Conservation (phyloP, 2,888 invertebrate genomes). For the Acrobasis suavella region DNA sequence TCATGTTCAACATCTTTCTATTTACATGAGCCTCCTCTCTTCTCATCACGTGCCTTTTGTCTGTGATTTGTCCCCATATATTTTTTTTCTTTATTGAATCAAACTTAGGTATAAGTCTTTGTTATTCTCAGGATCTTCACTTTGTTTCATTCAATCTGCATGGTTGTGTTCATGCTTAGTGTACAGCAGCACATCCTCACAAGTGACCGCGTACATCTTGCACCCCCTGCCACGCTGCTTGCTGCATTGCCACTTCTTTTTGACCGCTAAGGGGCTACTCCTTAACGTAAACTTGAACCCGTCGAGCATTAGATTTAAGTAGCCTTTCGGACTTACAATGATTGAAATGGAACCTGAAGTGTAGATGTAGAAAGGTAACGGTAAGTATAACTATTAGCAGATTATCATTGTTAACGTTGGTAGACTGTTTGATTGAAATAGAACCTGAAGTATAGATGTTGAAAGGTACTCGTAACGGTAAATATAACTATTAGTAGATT, state of each 20-base stretch:
- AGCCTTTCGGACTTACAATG: neutral
- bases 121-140: neutral
- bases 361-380: neutral
- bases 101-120: too few species aligned
- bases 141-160: neutral
- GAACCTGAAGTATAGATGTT: neutral
- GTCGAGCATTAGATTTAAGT: constrained; percentile 2
- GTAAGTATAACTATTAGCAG: too few species aligned
- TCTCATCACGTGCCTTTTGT: too few species aligned
- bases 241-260: constrained; percentile 8
- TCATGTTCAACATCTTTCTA: too few species aligned
- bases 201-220: neutral
- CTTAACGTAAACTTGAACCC: constrained; percentile 1
- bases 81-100: too few species aligned
- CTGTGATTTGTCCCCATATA: too few species aligned
- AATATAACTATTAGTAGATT: too few species aligned
- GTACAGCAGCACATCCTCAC: neutral
- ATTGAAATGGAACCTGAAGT: neutral
- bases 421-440: neutral
- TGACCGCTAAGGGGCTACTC: neutral
- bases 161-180: neutral
- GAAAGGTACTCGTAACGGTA: too few species aligned
- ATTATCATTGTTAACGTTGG: too few species aligned
- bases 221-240: constrained; percentile 13
- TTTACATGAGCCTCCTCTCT: too few species aligned